phyloP scores from a whole-genome alignment of 2,113 vertebrate species.

The Tragelaphus scriptus region DNA sequence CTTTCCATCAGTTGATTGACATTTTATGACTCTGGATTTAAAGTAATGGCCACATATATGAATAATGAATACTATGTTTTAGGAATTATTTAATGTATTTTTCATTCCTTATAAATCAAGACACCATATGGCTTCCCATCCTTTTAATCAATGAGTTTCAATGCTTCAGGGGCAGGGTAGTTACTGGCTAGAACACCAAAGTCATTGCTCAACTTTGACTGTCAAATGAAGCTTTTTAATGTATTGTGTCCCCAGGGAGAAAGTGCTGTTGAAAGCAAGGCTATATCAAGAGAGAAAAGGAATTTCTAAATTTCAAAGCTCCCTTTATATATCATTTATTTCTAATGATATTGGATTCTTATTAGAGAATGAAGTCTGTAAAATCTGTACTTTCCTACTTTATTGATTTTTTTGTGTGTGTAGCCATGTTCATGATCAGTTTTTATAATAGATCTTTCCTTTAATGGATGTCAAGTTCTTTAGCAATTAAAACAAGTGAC shows the following conservation, averaged over 20 bases:
- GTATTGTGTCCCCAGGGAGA: constrained; percentile 44
- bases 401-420: constrained; percentile 19
- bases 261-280: constrained; percentile 52
- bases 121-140: constrained; percentile 56
- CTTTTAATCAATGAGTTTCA: constrained; percentile 67
- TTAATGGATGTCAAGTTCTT: constrained; percentile 30
- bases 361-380: constrained; percentile 12
- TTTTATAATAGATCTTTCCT: constrained; percentile 7
- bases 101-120: constrained; percentile 61
- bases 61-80: constrained; percentile 63
- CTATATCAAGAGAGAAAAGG: constrained; percentile 37
- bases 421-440: not conserved
- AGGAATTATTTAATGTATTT: constrained; percentile 69
- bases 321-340: constrained; percentile 58
- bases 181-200: constrained; percentile 58
- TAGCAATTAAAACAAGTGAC: constrained; percentile 31
- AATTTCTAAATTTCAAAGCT: constrained; percentile 53
- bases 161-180: constrained; percentile 37
- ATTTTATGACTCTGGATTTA: constrained; percentile 19
- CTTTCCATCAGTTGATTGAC: constrained; percentile 8
- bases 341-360: constrained; percentile 49
- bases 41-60: constrained; percentile 42
- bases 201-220: constrained; percentile 42
- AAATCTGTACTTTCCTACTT: constrained; percentile 14
- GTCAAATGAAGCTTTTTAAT: constrained; percentile 61